Evolutionary conservation across 2,797 vertebrate genomes (phyloP).

Genomic region (Babyrousa celebensis): DNA sequence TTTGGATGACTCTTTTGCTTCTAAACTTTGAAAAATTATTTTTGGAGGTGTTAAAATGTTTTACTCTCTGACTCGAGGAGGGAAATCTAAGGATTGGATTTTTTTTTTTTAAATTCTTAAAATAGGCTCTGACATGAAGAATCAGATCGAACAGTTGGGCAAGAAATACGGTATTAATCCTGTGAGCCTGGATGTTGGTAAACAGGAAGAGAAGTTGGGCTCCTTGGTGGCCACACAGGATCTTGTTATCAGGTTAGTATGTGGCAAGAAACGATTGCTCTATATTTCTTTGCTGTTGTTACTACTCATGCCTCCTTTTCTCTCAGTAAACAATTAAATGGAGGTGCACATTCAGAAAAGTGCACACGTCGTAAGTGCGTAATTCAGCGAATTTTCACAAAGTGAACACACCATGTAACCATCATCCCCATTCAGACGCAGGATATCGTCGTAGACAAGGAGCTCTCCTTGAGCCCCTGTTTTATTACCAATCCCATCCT

Average conservation of each 20-base stretch:
- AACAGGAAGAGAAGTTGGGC: constrained; percentile 93
- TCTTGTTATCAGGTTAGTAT: constrained; percentile 96
- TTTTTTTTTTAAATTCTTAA: constrained; percentile 66
- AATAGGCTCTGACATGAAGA: constrained; percentile 94
- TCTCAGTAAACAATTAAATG: not conserved
- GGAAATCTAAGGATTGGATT: constrained; percentile 44
- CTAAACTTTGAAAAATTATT: constrained; percentile 11
- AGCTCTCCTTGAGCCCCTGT: not conserved
- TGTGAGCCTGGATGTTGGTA: constrained; percentile 93
- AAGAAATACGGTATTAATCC: constrained; percentile 94
- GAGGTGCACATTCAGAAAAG: not conserved
- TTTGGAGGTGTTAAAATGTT: constrained; percentile 22
- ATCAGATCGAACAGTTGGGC: constrained; percentile 94
- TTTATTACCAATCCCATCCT: not conserved
- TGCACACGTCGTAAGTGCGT: not conserved
- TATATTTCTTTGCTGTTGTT: not conserved
- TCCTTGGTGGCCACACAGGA: constrained; percentile 95
- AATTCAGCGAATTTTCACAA: not conserved
- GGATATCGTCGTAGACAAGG: not conserved
- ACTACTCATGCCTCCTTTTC: not conserved
- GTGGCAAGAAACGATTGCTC: not conserved
- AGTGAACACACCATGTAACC: not conserved
- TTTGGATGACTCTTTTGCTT: constrained; percentile 53
- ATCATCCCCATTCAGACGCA: not conserved
- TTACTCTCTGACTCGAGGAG: constrained; percentile 18